Percentiles rank a stretch among this genome's conserved stretches.
Conservation (phyloP, 2,797 vertebrate species). For the Enteromius paludinosus region DNA sequence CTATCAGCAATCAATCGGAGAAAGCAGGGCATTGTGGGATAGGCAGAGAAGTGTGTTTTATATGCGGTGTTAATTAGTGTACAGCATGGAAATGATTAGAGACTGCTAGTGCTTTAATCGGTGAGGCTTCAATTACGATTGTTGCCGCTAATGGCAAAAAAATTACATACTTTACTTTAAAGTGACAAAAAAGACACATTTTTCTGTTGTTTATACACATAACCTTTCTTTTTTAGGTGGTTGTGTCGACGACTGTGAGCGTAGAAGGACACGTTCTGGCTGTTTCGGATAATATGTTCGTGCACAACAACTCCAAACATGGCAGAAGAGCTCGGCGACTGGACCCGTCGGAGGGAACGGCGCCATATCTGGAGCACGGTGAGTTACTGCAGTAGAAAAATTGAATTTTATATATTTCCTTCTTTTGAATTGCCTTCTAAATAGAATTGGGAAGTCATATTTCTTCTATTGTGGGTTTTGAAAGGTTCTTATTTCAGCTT, state of each 20-base stretch:
- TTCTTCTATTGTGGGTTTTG: too few relatives aligned
- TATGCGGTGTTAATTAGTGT: conserved; percentile 48
- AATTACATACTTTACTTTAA: background rate
- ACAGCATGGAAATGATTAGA: conserved; percentile 30
- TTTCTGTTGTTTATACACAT: conserved; percentile 37
- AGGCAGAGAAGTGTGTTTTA: conserved; percentile 61
- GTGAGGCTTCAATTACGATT: background rate
- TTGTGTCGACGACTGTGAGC: conserved; percentile 96
- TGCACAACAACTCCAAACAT: conserved; percentile 99
- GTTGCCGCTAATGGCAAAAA: background rate
- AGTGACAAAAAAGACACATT: background rate
- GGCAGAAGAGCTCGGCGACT: conserved; percentile 95
- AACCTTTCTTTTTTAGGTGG: conserved; percentile 80
- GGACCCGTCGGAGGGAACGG: conserved; percentile 95
- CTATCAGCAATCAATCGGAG: conserved; percentile 88
- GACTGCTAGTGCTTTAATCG: conserved; percentile 24
- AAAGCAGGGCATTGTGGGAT: conserved; percentile 72
- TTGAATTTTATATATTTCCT: background rate
- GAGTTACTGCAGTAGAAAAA: conserved; percentile 70
- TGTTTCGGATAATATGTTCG: conserved; percentile 99
- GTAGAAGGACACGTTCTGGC: conserved; percentile 97
- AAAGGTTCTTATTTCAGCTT: too few relatives aligned
- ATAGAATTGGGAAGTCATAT: background rate
- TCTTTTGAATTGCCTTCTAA: background rate
- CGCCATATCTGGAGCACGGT: conserved; percentile 98